Evolutionary conservation across 2,113 vertebrate species (phyloP).

Genomic region (Tychaedon coryphoeus): DNA sequence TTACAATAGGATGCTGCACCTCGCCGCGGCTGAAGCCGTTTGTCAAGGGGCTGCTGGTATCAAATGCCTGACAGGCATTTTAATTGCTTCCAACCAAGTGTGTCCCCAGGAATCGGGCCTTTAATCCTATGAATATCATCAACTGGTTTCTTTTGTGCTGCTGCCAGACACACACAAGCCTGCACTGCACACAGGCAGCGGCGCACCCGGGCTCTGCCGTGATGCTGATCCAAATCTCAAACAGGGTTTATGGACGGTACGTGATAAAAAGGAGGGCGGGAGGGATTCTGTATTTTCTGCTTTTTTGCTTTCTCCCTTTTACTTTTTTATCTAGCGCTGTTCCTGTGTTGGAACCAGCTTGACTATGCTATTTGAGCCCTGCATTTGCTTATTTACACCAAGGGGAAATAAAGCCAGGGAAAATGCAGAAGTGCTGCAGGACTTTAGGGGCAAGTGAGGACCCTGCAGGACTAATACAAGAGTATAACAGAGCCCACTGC

Average conservation of each 20-base stretch:
- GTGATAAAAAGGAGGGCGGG: neutral
- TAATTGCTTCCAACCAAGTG: conserved; percentile 76
- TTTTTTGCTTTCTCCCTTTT: neutral
- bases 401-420: neutral
- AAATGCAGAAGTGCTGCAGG: neutral
- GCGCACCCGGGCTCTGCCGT: neutral
- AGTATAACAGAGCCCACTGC: neutral
- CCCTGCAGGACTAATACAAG: neutral
- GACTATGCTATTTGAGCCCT: neutral
- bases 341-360: neutral
- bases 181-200: conserved; percentile 14
- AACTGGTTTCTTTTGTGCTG: conserved; percentile 65
- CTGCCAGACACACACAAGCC: conserved; percentile 27
- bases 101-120: conserved; percentile 56
- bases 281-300: conserved; percentile 3
- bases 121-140: conserved; percentile 67
- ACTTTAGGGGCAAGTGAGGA: neutral
- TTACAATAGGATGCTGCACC: conserved; percentile 73
- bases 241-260: neutral
- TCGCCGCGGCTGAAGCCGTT: conserved; percentile 62
- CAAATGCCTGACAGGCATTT: conserved; percentile 78
- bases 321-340: neutral
- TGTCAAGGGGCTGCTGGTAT: conserved; percentile 65
- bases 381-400: neutral
- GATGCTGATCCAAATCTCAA: conserved; percentile 9